These are phyloP conservation scores for Pseudomyrmex dendroicus DNA, from an alignment of 1,140 invertebrate genomes.

Conservation along the genomic window DNA sequence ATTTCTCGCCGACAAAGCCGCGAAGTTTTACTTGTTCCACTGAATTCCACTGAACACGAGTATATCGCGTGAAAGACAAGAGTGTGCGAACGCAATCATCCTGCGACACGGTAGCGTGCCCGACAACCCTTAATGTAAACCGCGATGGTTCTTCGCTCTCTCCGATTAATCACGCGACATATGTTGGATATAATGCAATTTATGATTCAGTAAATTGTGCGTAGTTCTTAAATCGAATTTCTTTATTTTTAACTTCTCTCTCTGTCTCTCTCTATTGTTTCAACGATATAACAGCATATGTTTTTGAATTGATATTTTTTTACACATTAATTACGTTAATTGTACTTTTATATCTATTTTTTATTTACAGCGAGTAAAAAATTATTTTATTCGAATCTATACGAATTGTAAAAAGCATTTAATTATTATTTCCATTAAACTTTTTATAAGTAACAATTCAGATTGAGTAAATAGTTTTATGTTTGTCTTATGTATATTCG, in stretches of 20 bases:
- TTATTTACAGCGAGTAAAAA: too few relatives aligned
- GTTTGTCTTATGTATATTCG: background rate
- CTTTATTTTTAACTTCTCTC: background rate
- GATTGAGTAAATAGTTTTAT: background rate
- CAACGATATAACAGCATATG: background rate
- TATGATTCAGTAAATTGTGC: constrained; percentile 3
- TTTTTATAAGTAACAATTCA: too few relatives aligned
- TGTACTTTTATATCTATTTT: too few relatives aligned
- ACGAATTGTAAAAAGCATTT: too few relatives aligned
- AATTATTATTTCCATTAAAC: too few relatives aligned
- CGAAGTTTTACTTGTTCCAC: constrained; percentile 4
- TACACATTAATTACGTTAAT: too few relatives aligned
- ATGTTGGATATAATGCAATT: constrained; percentile 16
- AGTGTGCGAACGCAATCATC: constrained; percentile 38
- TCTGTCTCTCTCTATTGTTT: background rate
- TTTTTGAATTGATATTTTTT: background rate
- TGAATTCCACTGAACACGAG: background rate
- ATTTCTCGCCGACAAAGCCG: background rate
- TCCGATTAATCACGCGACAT: constrained; percentile 27
- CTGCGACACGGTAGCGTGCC: constrained; percentile 9
- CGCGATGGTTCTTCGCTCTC: constrained; percentile 17
- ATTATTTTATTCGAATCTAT: too few relatives aligned
- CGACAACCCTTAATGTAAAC: constrained; percentile 26
- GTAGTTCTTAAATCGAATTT: background rate
- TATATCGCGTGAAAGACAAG: constrained; percentile 21